Base-by-base conservation (phyloP, 1,140 invertebrate genomes). In the Pachyrhynchus sulphureomaculatus region DNA sequence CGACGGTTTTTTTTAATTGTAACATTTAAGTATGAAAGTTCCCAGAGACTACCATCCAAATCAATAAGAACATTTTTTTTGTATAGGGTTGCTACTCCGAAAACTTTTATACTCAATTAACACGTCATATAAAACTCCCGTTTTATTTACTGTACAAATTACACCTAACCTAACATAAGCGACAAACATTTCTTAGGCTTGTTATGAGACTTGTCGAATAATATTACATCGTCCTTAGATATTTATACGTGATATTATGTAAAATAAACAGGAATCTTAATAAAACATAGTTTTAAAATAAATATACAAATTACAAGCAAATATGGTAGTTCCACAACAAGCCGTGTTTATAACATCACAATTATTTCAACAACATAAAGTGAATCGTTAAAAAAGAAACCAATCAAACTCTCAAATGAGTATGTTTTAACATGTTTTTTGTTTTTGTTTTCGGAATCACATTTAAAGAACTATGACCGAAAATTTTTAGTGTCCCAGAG, bases 131-230 rank as follows among this genome's bases (percentile, higher is more conserved):
- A 48, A 15, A 36, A 48, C 34, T 58, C 45, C 36, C 37, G 33
- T 17, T 58, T 42, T 59, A 59, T 59, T 49, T 61, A 61, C 49
- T 23, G 17, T 34, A 52, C 48, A 53, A 61, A 61, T 61, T 61
- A 61, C 48, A 61, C 42, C 32, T 61, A 42, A 32, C 24, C 47
- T 56, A 47, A 58, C 55, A 39, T 24, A 39, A 24, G 42, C 45
- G 55, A 48, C 45, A 39, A 58, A 37, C 20, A 45, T 47, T 56
- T 29, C 39, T 23, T 21, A 2, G 26, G 34, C 26, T 33, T 52
- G 49, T 15, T 45, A 45, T 17, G 42, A 18, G 42, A 45, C 42
- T 9, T 23, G 2, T 15, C 9, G n/a, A 18, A 37, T 18, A 37
- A 37, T 15, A n/a, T n/a, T n/a, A n/a, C n/a, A n/a, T n/a, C n/a